Evolutionary conservation across 2,888 invertebrate genomes (phyloP).

Genomic region (Heliconius erato): DNA sequence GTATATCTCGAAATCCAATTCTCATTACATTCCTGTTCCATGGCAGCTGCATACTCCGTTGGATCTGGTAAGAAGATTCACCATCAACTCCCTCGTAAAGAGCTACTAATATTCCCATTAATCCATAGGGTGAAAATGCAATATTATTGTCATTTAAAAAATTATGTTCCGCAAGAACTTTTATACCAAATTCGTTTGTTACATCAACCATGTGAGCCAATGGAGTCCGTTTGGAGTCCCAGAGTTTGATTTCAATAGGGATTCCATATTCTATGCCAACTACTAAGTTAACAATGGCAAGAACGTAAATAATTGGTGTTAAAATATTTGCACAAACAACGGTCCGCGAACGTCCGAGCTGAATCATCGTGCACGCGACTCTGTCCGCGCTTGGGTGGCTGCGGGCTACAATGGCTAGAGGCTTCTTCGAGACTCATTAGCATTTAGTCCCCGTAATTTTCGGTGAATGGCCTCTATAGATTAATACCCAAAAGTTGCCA

Average conservation of each 20-base stretch:
- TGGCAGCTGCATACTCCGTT: conserved; percentile 89
- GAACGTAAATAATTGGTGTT: conserved; percentile 58
- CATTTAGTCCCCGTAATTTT: conserved; percentile 69
- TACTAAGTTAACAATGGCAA: conserved; percentile 54
- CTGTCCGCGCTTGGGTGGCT: conserved; percentile 70
- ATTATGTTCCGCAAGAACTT: conserved; percentile 89
- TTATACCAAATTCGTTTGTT: conserved; percentile 90
- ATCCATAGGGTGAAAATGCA: conserved; percentile 93
- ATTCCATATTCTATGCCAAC: conserved; percentile 67
- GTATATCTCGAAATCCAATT: conserved; percentile 93
- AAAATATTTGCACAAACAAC: conserved; percentile 52
- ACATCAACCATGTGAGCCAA: conserved; percentile 92
- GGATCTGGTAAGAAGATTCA: conserved; percentile 90
- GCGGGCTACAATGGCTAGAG: conserved; percentile 59
- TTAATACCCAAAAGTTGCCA: conserved; percentile 47
- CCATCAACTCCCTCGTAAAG: conserved; percentile 92
- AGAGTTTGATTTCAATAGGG: conserved; percentile 79
- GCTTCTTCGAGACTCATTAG: conserved; percentile 76
- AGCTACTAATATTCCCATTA: conserved; percentile 92
- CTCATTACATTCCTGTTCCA: conserved; percentile 90
- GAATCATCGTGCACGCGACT: conserved; percentile 75
- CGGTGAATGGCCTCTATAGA: conserved; percentile 81
- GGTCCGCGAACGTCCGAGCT: conserved; percentile 66
- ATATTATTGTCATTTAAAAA: conserved; percentile 92
- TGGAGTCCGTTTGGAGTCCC: conserved; percentile 84